Conservation (phyloP, 2,797 vertebrate species). For the Anguilla obscura region DNA sequence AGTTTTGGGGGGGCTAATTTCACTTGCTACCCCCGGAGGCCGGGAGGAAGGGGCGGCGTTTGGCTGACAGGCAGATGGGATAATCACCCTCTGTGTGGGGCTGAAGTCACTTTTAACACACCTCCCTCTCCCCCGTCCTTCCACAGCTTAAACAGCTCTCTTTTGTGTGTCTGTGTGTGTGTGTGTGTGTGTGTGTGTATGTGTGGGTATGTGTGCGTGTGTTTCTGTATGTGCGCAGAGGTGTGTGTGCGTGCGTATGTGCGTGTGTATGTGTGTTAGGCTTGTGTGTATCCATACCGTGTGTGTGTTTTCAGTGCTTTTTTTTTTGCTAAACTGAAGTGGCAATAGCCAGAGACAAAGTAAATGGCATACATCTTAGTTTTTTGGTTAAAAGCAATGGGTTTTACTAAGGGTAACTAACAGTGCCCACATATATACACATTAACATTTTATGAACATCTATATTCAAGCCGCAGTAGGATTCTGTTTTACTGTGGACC, state of each 20-base stretch:
- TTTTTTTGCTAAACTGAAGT: not conserved
- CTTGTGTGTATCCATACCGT: not conserved
- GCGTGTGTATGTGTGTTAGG: not conserved
- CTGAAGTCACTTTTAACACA: constrained; percentile 5
- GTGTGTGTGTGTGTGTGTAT: not conserved
- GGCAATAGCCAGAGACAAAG: not conserved
- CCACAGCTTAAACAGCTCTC: constrained; percentile 23
- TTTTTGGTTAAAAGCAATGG: not conserved
- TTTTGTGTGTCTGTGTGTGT: not conserved
- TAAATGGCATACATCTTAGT: not conserved
- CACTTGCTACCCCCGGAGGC: constrained; percentile 27
- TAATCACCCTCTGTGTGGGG: constrained; percentile 40
- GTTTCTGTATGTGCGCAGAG: not conserved
- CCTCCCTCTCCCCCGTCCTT: not conserved
- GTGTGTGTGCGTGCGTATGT: not conserved
- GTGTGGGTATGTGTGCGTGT: not conserved
- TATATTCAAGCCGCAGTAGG: not conserved
- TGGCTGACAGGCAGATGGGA: constrained; percentile 25
- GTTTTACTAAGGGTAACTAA: not conserved
- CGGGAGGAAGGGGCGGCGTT: not conserved
- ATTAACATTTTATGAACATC: not conserved
- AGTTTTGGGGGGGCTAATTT: constrained; percentile 36
- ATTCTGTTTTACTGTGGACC: not conserved
- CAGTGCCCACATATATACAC: not conserved
- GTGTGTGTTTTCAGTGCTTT: constrained; percentile 1